Conservation (phyloP, 2,113 vertebrate species). For the Amphiprion ocellaris region DNA sequence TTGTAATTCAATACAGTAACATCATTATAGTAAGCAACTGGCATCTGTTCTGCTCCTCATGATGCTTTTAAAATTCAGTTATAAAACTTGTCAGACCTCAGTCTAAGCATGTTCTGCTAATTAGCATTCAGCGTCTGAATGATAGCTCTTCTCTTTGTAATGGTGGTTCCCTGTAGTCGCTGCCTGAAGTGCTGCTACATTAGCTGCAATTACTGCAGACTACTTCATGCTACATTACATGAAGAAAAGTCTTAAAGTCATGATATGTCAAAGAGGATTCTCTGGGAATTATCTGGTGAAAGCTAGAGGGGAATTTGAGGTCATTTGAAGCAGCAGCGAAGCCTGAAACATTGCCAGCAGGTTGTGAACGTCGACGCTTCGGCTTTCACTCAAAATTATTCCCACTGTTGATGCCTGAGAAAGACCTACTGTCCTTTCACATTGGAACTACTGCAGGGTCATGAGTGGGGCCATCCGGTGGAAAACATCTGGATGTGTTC, state of each 20-base stretch:
- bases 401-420: neutral
- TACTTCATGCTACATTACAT: neutral
- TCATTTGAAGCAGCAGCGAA: neutral
- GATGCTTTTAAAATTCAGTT: conserved; percentile 23
- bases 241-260: conserved; percentile 12
- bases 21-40: neutral
- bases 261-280: neutral
- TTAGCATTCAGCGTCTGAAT: conserved; percentile 19
- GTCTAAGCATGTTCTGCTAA: conserved; percentile 13
- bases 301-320: neutral
- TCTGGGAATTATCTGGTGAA: neutral
- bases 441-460: neutral
- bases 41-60: conserved; percentile 2
- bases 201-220: conserved; percentile 13
- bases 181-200: conserved; percentile 1
- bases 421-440: neutral
- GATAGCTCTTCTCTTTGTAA: neutral
- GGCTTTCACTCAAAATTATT: neutral
- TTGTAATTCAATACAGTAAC: conserved; percentile 1
- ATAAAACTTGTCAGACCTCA: conserved; percentile 9
- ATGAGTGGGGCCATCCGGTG: neutral
- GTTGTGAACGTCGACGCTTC: neutral
- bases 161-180: conserved; percentile 9
- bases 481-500: neutral
- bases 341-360: neutral